Evolutionary conservation across 2,113 vertebrate genomes (phyloP).

Genomic region (Xiphorhynchus elegans): DNA sequence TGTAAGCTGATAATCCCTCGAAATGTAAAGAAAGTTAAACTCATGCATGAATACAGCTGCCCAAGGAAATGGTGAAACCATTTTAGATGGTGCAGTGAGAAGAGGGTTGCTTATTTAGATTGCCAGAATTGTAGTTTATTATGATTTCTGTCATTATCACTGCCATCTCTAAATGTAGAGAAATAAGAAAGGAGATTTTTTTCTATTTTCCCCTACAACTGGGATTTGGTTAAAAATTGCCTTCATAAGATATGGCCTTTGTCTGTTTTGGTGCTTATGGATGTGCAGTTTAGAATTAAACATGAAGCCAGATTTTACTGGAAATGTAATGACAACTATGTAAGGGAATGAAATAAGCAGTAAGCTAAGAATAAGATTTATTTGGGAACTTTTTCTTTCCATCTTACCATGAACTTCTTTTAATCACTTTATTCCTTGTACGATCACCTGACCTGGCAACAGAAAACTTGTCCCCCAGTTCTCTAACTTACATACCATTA

Average conservation of each 20-base stretch:
- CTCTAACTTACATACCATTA: background rate
- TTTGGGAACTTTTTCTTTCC: background rate
- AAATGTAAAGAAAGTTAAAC: background rate
- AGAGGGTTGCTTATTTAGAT: background rate
- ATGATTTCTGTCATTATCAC: background rate
- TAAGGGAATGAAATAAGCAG: background rate
- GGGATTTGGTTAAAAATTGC: background rate
- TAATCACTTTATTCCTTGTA: background rate
- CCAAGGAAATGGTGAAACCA: background rate
- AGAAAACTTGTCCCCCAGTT: background rate
- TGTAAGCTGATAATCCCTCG: background rate
- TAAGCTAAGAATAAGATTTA: background rate
- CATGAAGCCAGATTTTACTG: background rate
- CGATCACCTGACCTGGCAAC: background rate
- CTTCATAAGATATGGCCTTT: background rate
- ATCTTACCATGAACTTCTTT: background rate
- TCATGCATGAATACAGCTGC: background rate
- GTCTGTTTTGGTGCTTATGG: background rate
- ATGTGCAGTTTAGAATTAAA: background rate
- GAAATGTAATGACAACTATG: background rate
- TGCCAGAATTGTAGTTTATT: background rate
- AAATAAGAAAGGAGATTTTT: background rate
- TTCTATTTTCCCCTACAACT: background rate
- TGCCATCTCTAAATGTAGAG: background rate
- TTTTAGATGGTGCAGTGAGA: background rate